phyloP scores from a whole-genome alignment of 2,888 invertebrate genomes.

The Ochropacha duplaris region DNA sequence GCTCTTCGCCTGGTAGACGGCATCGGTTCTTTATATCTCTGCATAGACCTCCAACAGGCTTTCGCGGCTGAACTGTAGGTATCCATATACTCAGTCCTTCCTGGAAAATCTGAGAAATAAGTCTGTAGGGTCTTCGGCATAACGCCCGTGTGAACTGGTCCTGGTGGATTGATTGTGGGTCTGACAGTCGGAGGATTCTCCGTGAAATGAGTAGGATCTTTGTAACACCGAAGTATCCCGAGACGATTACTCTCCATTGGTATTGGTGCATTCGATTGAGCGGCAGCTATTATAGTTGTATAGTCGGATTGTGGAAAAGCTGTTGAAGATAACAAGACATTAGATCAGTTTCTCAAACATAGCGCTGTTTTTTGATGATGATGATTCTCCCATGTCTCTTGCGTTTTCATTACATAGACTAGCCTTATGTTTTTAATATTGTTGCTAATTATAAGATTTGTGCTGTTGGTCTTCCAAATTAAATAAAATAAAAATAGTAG shows the following conservation, averaged over 20 bases:
- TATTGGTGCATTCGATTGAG: constrained; percentile 83
- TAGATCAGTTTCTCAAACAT: too few species aligned
- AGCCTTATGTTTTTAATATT: too few species aligned
- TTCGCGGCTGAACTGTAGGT: constrained; percentile 83
- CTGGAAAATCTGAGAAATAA: constrained; percentile 82
- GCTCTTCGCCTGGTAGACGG: constrained; percentile 83
- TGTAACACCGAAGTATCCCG: constrained; percentile 83
- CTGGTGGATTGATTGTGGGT: constrained; percentile 81
- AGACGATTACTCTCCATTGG: constrained; percentile 82
- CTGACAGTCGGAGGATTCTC: constrained; percentile 76
- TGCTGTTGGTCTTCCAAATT: too few species aligned
- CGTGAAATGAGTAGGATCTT: constrained; percentile 84
- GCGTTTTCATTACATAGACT: too few species aligned
- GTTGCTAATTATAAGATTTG: too few species aligned
- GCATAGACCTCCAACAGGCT: constrained; percentile 83
- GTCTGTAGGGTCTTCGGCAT: constrained; percentile 74
- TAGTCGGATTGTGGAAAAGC: constrained; percentile 81
- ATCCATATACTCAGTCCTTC: constrained; percentile 85
- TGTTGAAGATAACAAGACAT: constrained; percentile 29
- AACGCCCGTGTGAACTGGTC: constrained; percentile 59
- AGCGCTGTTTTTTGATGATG: too few species aligned
- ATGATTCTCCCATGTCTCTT: too few species aligned
- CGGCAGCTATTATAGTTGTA: constrained; percentile 81
- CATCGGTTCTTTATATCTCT: constrained; percentile 84
- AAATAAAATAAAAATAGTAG: too few species aligned